These are phyloP conservation scores for Campylorhamphus procurvoides DNA, from an alignment of 2,113 vertebrate genomes.

Conservation along the genomic window DNA sequence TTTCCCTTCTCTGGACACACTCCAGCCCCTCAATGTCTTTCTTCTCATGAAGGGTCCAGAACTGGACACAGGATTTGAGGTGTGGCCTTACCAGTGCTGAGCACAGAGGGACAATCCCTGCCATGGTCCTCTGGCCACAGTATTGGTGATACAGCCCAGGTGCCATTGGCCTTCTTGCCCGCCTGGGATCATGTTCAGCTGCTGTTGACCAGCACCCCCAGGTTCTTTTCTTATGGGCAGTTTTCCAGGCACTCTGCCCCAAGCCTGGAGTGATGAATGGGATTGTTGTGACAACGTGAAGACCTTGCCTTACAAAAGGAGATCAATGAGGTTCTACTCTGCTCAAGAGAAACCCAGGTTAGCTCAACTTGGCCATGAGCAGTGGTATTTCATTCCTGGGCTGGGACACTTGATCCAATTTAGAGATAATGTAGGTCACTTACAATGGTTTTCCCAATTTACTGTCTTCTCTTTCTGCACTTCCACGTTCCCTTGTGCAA, in stretches of 20 bases:
- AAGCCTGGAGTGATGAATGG: neutral
- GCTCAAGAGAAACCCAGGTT: neutral
- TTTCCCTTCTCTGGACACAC: neutral
- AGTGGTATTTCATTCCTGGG: neutral
- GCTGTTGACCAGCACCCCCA: accelerated
- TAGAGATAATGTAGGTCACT: neutral
- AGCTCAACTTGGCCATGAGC: neutral
- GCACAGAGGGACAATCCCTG: neutral
- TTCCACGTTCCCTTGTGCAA: neutral
- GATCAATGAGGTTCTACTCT: neutral
- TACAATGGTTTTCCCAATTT: neutral
- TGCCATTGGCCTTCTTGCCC: neutral
- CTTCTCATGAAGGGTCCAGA: neutral
- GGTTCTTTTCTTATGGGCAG: neutral
- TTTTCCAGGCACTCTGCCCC: neutral
- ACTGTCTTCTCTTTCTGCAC: neutral
- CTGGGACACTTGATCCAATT: neutral
- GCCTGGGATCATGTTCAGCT: accelerated
- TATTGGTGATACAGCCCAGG: accelerated
- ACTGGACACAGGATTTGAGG: accelerated
- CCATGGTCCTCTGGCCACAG: neutral
- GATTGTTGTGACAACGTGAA: neutral
- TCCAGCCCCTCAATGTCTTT: neutral
- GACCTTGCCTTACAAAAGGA: neutral
- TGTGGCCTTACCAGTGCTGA: neutral